Evolutionary conservation across 2,888 invertebrate genomes (phyloP), one percentile per base, ranked within the genome.

Genomic region (Vandiemenella viatica): DNA sequence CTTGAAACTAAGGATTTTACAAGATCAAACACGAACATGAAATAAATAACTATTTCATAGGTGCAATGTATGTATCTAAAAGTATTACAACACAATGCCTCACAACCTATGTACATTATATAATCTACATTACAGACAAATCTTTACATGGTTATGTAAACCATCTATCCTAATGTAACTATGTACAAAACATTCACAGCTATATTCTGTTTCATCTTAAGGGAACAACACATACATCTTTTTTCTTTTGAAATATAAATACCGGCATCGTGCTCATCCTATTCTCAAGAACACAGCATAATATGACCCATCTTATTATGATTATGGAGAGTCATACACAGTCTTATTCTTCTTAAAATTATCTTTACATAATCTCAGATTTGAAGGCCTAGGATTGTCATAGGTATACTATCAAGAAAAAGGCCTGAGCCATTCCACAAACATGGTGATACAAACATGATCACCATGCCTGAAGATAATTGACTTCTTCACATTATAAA

Each of bases 71-170:
- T 49, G 40, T 38, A 46, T 22, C 50, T 51, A 50, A 46, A 53
- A 53, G 49, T 54, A 50, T 52, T 52, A 52, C 46, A 51, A 54
- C 52, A 54, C 52, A 54, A 53, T 51, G 50, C 46, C n/a, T 20
- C 45, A 51, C 51, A 50, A 47, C 49, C 51, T 54, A 52, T 52
- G 46, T 54, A 54, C 54, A 54, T 48, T 45, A 50, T 46, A 49
- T n/a, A 20, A 40, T 46, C 48, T 52, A 54, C 44, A 43, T 46
- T 44, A 50, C 45, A 50, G 40, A 41, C 37, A 51, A 46, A 46
- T 45, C 45, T 43, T 17, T 48, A 19, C 21, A 42, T 50, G 45
- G 50, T 18, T n/a, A 20, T 18, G 18, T 42, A 19, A 47, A 46
- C 45, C 45, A 42, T 15, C 49, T 53, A 52, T 43, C 32, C 48